Percentiles rank a stretch among this genome's conserved stretches.
Evolutionary conservation across 1,140 invertebrate species (phyloP).

Genomic region (Tetraneura akinire): DNA sequence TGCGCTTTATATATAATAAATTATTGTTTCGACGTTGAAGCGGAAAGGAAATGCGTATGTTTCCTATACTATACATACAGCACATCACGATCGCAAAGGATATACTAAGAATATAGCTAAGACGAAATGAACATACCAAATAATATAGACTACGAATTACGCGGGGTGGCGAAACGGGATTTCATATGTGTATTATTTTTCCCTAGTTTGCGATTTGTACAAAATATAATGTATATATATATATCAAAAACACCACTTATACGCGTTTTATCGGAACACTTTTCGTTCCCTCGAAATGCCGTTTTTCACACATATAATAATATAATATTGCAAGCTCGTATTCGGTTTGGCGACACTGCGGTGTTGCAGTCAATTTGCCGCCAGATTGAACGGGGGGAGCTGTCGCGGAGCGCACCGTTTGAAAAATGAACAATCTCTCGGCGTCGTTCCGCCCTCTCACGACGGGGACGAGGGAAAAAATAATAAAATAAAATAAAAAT

Average conservation of each 20-base stretch:
- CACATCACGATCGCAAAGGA: too few relatives aligned
- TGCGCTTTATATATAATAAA: too few relatives aligned
- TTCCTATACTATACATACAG: too few relatives aligned
- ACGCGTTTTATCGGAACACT: background rate
- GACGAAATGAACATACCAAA: too few relatives aligned
- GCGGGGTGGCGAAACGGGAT: constrained; percentile 16
- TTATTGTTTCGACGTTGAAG: too few relatives aligned
- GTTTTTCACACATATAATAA: background rate
- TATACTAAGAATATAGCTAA: too few relatives aligned
- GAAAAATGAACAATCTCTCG: constrained; percentile 50
- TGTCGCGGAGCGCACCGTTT: constrained; percentile 20
- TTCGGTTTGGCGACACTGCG: constrained; percentile 42
- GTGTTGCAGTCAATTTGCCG: constrained; percentile 51
- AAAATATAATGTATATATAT: too few relatives aligned
- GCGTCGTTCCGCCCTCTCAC: background rate
- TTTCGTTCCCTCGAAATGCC: background rate
- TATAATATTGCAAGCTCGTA: background rate
- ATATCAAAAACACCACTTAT: background rate
- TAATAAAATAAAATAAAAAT: background rate
- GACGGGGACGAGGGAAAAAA: background rate
- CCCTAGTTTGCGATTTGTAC: too few relatives aligned
- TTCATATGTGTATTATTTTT: constrained; percentile 3
- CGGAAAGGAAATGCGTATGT: too few relatives aligned
- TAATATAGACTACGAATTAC: too few relatives aligned
- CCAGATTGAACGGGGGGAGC: constrained; percentile 45